Percentiles rank a stretch among this genome's conserved stretches.
Evolutionary conservation across 1,140 invertebrate species (phyloP).

Genomic region (Caenorhabditis inopinata): DNA sequence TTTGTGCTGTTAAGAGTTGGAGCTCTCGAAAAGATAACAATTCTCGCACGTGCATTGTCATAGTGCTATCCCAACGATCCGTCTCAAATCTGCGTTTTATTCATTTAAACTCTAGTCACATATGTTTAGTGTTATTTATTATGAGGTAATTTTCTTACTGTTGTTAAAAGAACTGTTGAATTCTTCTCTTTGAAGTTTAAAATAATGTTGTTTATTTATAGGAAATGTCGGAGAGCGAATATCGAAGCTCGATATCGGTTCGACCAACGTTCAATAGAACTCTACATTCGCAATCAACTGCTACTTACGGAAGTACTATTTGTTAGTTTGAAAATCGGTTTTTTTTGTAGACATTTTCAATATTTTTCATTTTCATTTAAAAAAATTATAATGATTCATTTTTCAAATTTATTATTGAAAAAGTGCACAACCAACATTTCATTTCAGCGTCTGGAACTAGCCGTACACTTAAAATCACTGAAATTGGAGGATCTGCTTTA

Average conservation of each 20-base stretch:
- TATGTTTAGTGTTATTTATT: constrained; percentile 24
- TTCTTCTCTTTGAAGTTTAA: too few species aligned
- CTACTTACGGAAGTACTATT: constrained; percentile 18
- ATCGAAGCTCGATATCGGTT: constrained; percentile 61
- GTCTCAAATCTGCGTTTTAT: constrained; percentile 19
- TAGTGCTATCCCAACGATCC: not conserved
- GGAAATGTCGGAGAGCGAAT: constrained; percentile 41
- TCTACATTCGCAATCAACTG: constrained; percentile 17
- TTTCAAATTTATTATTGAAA: too few species aligned
- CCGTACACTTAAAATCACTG: not conserved
- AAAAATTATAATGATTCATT: not conserved
- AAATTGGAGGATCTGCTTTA: not conserved
- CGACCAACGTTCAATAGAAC: constrained; percentile 58
- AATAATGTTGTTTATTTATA: not conserved
- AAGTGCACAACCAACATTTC: too few species aligned
- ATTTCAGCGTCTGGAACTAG: constrained; percentile 17
- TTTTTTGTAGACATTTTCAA: too few species aligned
- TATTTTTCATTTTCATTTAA: too few species aligned
- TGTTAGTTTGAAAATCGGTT: constrained; percentile 7
- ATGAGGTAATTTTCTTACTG: not conserved
- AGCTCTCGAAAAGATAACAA: constrained; percentile 10
- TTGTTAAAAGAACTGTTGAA: not conserved
- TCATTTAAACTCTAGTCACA: not conserved
- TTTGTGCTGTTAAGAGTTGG: constrained; percentile 17
- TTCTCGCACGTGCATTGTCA: constrained; percentile 11